These are phyloP conservation scores for Philaethria dido DNA, from an alignment of 2,888 invertebrate genomes.

Conservation along the genomic window DNA sequence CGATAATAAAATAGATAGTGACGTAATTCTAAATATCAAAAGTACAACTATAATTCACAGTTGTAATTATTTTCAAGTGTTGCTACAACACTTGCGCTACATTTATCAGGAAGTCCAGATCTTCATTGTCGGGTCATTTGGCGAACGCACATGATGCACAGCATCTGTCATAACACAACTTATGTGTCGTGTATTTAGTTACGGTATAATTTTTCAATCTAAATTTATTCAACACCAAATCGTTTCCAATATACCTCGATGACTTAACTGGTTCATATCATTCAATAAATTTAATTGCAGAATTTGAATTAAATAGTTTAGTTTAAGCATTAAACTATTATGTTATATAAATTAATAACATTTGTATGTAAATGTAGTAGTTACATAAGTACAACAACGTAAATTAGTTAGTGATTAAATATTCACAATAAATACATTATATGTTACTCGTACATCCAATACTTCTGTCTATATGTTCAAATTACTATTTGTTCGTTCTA, in stretches of 20 bases:
- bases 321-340: not conserved
- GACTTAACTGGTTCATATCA: constrained; percentile 39
- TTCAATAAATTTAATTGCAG: not conserved
- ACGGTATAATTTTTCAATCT: constrained; percentile 54
- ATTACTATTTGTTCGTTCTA: constrained; percentile 9
- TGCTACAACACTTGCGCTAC: constrained; percentile 60
- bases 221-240: constrained; percentile 47
- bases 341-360: not conserved
- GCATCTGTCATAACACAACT: constrained; percentile 70
- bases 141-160: constrained; percentile 61
- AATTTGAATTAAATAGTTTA: not conserved
- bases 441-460: not conserved
- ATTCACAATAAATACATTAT: not conserved
- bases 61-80: constrained; percentile 47
- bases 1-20: constrained; percentile 30
- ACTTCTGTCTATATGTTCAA: not conserved
- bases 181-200: constrained; percentile 59
- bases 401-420: constrained; percentile 5
- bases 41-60: constrained; percentile 46
- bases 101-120: constrained; percentile 71
- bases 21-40: constrained; percentile 42
- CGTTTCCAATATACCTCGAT: constrained; percentile 46
- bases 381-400: not conserved
- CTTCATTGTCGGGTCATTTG: constrained; percentile 69
- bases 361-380: not conserved